Evolutionary conservation across 1,140 invertebrate species (phyloP).

Genomic region (Ridgeia piscesae): DNA sequence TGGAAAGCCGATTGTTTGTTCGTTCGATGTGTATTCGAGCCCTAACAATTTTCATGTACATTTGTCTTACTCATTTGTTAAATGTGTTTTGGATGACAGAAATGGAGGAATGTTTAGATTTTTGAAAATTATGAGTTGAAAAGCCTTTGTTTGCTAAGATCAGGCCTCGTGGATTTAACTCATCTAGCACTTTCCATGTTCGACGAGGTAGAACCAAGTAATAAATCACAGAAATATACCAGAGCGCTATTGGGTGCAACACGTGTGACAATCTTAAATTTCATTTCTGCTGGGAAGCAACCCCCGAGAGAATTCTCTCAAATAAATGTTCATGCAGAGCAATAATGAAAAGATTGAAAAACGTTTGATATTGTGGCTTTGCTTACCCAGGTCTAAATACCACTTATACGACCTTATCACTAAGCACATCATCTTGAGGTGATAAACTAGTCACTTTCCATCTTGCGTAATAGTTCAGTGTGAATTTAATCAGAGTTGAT

Average conservation of each 20-base stretch:
- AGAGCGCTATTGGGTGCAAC: conserved; percentile 1
- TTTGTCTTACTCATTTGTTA: not conserved
- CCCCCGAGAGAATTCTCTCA: not conserved
- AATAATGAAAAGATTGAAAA: not conserved
- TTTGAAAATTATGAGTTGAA: not conserved
- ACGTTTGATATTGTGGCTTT: not conserved
- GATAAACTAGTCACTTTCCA: not conserved
- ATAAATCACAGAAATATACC: not conserved
- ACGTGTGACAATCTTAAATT: not conserved
- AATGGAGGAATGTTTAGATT: not conserved
- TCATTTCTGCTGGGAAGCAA: not conserved
- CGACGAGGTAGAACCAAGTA: not conserved
- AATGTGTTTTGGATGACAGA: too few species aligned
- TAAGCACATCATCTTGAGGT: too few species aligned
- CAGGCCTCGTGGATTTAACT: not conserved
- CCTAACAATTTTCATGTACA: too few species aligned
- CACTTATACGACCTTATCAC: too few species aligned
- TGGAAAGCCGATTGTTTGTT: too few species aligned
- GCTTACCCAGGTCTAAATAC: too few species aligned
- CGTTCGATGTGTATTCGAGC: too few species aligned
- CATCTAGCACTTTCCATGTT: not conserved
- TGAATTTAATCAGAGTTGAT: not conserved
- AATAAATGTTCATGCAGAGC: not conserved
- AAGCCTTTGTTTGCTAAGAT: not conserved
- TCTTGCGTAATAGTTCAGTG: not conserved